Evolutionary conservation across 2,797 vertebrate species (phyloP), one percentile per base, ranked within the genome.

Genomic region (Scyliorhinus canicula): DNA sequence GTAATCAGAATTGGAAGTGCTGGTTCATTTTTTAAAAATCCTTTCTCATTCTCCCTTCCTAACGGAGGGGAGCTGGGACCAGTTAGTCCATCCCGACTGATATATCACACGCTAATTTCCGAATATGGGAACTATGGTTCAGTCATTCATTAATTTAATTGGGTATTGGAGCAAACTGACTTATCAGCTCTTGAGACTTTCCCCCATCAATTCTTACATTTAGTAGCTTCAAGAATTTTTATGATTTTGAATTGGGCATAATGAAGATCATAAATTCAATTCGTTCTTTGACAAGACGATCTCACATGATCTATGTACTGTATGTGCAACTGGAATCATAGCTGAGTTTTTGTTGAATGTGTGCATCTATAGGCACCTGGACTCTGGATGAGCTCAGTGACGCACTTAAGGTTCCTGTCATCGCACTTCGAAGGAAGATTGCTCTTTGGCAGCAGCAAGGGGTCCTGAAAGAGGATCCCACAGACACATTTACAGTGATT

Each of bases 401-500:
- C 2, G 98, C 96, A 95, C 97, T 99, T 55, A 98, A 98, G 26
- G 98, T 98, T 93, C 98, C 98, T 0, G 98, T 97, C 96, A 98
- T 98, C 0, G 97, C 98, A 4, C 97, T 99, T 95, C 98, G 98
- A 96, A 98, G 98, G 95, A 99, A 99, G 96, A 96, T 99, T 97
- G 97, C 98, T 0, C 96, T 99, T 96, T 99, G 99, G 99, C 98
- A 99, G 96, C 99, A 99, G 97, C 98, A 99, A 95, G 98, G 99
- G 0, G 98, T 99, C 50, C 97, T 99, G 96, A 96, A 97, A 0
- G 99, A 99, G 96, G 98, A 98, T 95, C 97, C 98, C 0, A 97
- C 97, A 0, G 98, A 98, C 0, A 98, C 98, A 31, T 99, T 98
- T 97, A 97, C 97, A 0, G 98, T 99, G 55, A 97, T 99, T 40